These are phyloP conservation scores for Sitobion miscanthi DNA, from an alignment of 1,140 invertebrate genomes.

Conservation along the genomic window DNA sequence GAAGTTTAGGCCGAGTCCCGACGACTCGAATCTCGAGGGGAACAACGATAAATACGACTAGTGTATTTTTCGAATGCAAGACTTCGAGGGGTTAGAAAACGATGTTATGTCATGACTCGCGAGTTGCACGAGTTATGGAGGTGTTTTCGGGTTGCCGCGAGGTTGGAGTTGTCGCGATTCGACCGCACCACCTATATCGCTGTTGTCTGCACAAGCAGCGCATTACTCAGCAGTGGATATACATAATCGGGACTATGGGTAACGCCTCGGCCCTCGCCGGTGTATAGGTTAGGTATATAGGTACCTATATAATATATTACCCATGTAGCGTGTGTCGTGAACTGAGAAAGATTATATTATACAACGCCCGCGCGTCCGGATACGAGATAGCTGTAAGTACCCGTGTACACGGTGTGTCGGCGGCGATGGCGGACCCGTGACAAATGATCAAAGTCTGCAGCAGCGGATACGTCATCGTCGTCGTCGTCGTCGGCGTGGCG, in stretches of 20 bases:
- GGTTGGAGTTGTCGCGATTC: too few species aligned
- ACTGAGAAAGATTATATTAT: not conserved
- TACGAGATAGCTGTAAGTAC: not conserved
- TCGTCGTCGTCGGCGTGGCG: too few species aligned
- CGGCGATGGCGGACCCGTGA: not conserved
- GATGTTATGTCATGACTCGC: not conserved
- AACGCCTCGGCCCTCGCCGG: not conserved
- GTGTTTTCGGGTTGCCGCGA: not conserved
- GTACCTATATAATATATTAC: not conserved
- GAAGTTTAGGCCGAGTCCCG: too few species aligned
- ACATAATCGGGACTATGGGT: not conserved
- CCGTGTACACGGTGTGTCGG: not conserved
- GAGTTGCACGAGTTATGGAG: not conserved
- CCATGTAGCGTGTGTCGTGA: not conserved
- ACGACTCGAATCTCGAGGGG: not conserved
- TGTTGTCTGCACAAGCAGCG: too few species aligned
- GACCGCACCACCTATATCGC: too few species aligned
- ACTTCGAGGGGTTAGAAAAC: not conserved
- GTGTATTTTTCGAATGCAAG: not conserved
- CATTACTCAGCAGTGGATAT: not conserved
- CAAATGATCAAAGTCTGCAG: not conserved
- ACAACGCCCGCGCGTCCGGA: not conserved
- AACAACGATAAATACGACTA: not conserved
- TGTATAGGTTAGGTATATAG: not conserved
- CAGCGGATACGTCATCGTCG: not conserved